Evolutionary conservation across 1,140 invertebrate species (phyloP).

Genomic region (Heliconius hewitsoni): DNA sequence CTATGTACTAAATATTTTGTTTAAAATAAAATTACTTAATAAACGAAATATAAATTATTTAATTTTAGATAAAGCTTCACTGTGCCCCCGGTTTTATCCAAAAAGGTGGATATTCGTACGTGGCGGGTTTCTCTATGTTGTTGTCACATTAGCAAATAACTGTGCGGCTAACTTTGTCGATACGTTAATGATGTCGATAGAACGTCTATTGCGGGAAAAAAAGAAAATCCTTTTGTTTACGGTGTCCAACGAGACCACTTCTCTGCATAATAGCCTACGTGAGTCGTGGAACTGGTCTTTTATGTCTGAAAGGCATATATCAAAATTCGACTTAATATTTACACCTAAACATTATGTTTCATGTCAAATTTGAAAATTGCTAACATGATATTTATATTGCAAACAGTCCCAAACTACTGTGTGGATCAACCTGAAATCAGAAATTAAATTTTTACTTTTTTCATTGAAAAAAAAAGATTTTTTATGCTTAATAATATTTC

Average conservation of each 20-base stretch:
- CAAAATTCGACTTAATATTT: too few species aligned
- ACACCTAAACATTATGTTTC: too few species aligned
- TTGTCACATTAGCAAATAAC: slow-evolving; percentile 81
- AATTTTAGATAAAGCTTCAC: slow-evolving; percentile 18
- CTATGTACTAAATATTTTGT: neutral
- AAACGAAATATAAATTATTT: neutral
- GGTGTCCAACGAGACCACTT: slow-evolving; percentile 34
- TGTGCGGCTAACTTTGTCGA: slow-evolving; percentile 68
- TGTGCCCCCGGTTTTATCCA: slow-evolving; percentile 57
- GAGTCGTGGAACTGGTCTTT: slow-evolving; percentile 34
- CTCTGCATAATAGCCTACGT: slow-evolving; percentile 36
- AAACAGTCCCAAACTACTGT: too few species aligned
- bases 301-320: neutral
- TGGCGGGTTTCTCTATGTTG: slow-evolving; percentile 75
- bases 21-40: neutral
- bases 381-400: too few species aligned
- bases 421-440: too few species aligned
- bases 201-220: slow-evolving; percentile 70
- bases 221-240: slow-evolving; percentile 67
- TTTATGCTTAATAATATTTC: too few species aligned
- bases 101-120: slow-evolving; percentile 76
- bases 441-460: too few species aligned
- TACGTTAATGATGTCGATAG: slow-evolving; percentile 78
- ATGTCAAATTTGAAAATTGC: neutral
- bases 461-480: too few species aligned